Conservation (phyloP, 2,113 vertebrate genomes). For the Elachura formosa region DNA sequence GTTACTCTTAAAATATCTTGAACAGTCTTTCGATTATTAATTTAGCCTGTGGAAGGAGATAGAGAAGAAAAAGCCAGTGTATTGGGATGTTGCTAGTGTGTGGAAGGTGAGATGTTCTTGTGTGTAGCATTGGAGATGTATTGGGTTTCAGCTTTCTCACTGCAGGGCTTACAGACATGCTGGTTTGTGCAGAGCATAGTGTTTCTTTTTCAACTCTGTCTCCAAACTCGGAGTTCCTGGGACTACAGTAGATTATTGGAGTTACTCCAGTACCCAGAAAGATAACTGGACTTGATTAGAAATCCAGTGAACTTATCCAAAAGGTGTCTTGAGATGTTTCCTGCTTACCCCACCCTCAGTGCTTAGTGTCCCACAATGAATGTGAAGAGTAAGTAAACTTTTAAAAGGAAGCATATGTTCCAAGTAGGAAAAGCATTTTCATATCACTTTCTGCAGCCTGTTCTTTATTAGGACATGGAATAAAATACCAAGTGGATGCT, state of each 20-base stretch:
- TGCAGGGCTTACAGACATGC: neutral
- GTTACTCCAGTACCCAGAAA: neutral
- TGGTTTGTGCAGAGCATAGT: neutral
- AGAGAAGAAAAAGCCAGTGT: constrained; percentile 51
- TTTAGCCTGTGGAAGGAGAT: neutral
- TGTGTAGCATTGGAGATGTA: constrained; percentile 8
- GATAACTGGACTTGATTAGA: constrained; percentile 9
- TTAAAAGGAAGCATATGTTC: neutral
- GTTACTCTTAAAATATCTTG: neutral
- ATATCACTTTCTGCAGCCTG: neutral
- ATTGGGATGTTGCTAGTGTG: constrained; percentile 22
- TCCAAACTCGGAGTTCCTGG: constrained; percentile 3
- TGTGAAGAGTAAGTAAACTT: neutral
- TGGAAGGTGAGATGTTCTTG: constrained; percentile 13
- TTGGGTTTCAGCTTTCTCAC: constrained; percentile 15
- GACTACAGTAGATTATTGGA: neutral
- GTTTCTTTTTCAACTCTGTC: neutral
- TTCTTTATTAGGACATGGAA: neutral
- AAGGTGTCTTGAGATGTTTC: neutral
- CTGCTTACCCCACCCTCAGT: neutral
- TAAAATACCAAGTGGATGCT: neutral
- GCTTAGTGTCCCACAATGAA: neutral
- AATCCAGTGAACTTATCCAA: neutral
- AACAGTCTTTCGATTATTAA: neutral
- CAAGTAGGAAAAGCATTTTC: constrained; percentile 14